These are phyloP conservation scores for Cartodere bifasciata DNA, from an alignment of 2,888 invertebrate genomes.

Conservation along the genomic window DNA sequence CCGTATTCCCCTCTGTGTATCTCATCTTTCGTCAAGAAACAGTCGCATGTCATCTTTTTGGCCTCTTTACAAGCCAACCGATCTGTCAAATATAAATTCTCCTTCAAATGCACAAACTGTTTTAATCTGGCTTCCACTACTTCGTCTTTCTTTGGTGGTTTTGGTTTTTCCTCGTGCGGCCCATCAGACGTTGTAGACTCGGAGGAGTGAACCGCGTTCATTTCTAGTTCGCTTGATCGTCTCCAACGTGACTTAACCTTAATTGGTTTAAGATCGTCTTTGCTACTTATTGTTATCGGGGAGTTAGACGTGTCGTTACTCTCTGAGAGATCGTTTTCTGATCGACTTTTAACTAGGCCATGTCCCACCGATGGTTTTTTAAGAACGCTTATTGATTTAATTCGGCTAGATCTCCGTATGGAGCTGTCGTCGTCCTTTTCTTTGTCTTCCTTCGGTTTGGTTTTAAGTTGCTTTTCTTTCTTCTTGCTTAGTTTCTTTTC, in stretches of 20 bases:
- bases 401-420: constrained; percentile 53
- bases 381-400: constrained; percentile 59
- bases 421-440: constrained; percentile 10
- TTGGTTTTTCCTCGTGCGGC: constrained; percentile 14
- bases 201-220: no score
- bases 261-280: constrained; percentile 51
- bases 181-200: background rate
- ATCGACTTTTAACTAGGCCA: constrained; percentile 44
- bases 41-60: constrained; percentile 90
- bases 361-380: constrained; percentile 53
- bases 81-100: constrained; percentile 77
- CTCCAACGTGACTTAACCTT: constrained; percentile 72
- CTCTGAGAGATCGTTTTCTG: constrained; percentile 41
- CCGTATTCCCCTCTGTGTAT: constrained; percentile 69
- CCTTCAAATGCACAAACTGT: constrained; percentile 67
- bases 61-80: constrained; percentile 82
- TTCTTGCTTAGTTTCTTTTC: no score
- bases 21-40: constrained; percentile 83
- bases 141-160: constrained; percentile 32
- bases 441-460: constrained; percentile 4
- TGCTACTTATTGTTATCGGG: constrained; percentile 30
- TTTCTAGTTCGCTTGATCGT: constrained; percentile 62
- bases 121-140: constrained; percentile 50
- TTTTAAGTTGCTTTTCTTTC: constrained; percentile 6
- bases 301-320: constrained; percentile 44